Base-by-base conservation (phyloP, 2,888 invertebrate species). In the Lepidonotus clava region DNA sequence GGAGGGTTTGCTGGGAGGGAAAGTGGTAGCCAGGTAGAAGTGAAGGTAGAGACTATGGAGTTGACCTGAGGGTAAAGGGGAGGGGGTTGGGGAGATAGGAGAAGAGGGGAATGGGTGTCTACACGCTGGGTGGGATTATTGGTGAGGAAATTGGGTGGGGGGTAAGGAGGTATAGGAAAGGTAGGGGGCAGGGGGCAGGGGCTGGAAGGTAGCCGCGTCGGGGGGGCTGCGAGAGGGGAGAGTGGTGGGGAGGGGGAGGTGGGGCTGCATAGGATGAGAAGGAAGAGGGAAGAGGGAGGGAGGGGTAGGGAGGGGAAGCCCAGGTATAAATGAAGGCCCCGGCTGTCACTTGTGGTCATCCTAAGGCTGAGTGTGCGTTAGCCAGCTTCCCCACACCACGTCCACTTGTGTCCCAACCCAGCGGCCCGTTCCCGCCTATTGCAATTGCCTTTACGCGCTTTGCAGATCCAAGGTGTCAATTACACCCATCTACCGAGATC, bases 141-240 rank as follows among this genome's bases (percentile, higher is more conserved):
- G 80, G 80, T 41, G 28, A 80, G 24, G 80, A 46, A 6, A 80
- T n/a, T 32, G 80, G 6, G 66, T 24, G 32, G 32, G 66, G 32
- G 32, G n/a, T 24, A 66, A n/a, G 32, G 66, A 66, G 8, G 66
- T 6, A 8, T n/a, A 14, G 24, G 6, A 8, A 14, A 11, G 6
- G 66, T 14, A n/a, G 66, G 66, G 32, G 32, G 66, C n/a, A 11
- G 32, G 32, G n/a, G 21, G 32, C 6, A n/a, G 32, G 32, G n/a
- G 32, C 6, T 24, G n/a, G 32, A 14, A n/a, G 24, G 24, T 24
- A n/a, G 66, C 11, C 11, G 66, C 11, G 66, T n/a, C 11, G 32
- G 8, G 66, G 21, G 32, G 66, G 66, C 6, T 66, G n/a, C 11
- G 32, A 66, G 66, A 32, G 32, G 32, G n/a, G 66, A 66, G 6